Percentiles rank a stretch among this genome's conserved stretches.
These are phyloP conservation scores for Balearica regulorum DNA, from an alignment of 2,797 vertebrate genomes.

Conservation along the genomic window DNA sequence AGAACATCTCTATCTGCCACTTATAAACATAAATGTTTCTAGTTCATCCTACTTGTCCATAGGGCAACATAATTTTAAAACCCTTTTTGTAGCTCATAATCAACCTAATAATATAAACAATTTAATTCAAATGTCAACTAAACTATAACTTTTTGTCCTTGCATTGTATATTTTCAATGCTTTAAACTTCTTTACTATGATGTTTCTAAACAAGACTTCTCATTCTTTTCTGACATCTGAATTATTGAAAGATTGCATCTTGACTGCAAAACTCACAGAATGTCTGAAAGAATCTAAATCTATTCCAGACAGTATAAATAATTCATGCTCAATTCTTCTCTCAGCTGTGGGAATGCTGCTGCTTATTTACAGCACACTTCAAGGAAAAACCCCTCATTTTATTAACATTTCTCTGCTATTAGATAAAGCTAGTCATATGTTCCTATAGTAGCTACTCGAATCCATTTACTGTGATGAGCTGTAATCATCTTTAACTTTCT, in stretches of 20 bases:
- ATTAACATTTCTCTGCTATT: background rate
- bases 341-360: slow-evolving; percentile 12
- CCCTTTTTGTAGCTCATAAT: background rate
- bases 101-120: background rate
- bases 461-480: background rate
- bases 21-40: background rate
- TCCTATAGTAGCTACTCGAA: background rate
- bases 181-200: slow-evolving; percentile 44
- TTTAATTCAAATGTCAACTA: slow-evolving; percentile 22
- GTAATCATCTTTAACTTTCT: background rate
- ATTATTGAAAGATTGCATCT: slow-evolving; percentile 66
- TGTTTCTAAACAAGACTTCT: slow-evolving; percentile 46
- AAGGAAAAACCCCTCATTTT: background rate
- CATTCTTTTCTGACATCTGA: slow-evolving; percentile 59
- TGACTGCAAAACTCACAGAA: slow-evolving; percentile 61
- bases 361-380: slow-evolving; percentile 41
- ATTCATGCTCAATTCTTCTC: slow-evolving; percentile 57
- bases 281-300: slow-evolving; percentile 57
- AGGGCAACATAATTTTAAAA: background rate
- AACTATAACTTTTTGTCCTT: slow-evolving; percentile 41
- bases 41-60: background rate
- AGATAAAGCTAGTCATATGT: background rate
- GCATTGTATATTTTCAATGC: background rate
- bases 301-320: slow-evolving; percentile 64
- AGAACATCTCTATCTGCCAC: background rate